Percentiles rank a stretch among this genome's conserved stretches.
Conservation (phyloP, 2,113 vertebrate genomes). For the Paramisgurnus dabryanus region DNA sequence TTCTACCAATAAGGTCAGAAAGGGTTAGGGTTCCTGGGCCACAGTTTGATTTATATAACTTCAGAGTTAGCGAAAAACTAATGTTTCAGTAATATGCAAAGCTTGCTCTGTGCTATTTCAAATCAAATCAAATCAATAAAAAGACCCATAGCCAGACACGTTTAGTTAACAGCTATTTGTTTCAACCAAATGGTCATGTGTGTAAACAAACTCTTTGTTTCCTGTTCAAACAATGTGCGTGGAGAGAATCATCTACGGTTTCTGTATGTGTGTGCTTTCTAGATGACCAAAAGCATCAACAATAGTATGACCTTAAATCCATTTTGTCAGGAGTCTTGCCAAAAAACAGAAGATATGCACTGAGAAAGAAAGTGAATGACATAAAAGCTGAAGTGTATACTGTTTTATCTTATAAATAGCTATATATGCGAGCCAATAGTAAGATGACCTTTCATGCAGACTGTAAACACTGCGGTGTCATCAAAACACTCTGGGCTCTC, state of each 20-base stretch:
- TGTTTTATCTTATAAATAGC: too few relatives aligned
- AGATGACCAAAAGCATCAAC: neutral
- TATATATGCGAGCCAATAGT: too few relatives aligned
- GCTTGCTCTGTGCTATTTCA: neutral
- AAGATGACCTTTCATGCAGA: too few relatives aligned
- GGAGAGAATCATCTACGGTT: neutral
- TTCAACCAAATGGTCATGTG: neutral
- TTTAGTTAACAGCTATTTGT: constrained; percentile 12
- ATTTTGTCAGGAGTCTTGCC: neutral
- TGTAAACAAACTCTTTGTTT: neutral
- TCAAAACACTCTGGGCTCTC: too few relatives aligned
- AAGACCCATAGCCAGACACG: neutral
- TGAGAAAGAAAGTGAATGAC: neutral
- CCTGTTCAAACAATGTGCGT: neutral
- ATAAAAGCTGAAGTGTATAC: neutral
- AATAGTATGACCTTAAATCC: neutral
- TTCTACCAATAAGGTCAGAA: too few relatives aligned
- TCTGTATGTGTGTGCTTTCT: neutral
- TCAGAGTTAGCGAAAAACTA: constrained; percentile 1
- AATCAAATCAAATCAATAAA: constrained; percentile 21
- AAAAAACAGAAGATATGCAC: neutral
- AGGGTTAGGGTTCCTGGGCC: too few relatives aligned
- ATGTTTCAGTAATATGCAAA: neutral
- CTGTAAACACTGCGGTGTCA: too few relatives aligned
- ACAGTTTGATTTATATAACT: too few relatives aligned